These are phyloP conservation scores for Panthera uncia DNA, from an alignment of 2,113 vertebrate genomes.

Conservation along the genomic window DNA sequence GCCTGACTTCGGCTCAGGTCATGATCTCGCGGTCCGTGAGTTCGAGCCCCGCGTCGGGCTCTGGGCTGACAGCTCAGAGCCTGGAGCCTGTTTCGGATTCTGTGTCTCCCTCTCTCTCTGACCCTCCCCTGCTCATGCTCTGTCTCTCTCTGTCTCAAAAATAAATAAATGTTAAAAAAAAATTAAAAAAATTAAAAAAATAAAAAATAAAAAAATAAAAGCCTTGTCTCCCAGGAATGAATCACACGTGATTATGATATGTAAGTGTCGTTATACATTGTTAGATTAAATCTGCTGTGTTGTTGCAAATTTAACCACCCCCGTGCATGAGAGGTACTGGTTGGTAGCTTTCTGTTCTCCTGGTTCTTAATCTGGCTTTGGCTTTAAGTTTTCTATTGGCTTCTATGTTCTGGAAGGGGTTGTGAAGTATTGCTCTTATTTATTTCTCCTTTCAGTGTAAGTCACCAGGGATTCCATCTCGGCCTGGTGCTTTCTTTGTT, in stretches of 20 bases:
- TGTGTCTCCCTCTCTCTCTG: too few relatives aligned
- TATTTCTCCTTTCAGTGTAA: background rate
- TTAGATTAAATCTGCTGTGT: background rate
- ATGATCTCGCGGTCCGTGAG: too few relatives aligned
- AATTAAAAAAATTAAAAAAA: too few relatives aligned
- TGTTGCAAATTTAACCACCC: background rate
- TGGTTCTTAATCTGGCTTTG: background rate
- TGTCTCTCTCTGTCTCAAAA: too few relatives aligned
- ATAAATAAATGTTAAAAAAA: too few relatives aligned
- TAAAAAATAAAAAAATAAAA: background rate
- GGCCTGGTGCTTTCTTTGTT: background rate
- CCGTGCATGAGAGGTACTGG: background rate
- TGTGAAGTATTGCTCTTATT: background rate
- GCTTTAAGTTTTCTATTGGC: background rate
- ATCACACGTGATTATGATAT: background rate
- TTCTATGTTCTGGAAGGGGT: background rate
- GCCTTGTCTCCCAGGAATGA: background rate
- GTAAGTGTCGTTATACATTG: background rate
- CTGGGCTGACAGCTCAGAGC: too few relatives aligned
- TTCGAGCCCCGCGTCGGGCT: too few relatives aligned
- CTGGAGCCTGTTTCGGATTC: too few relatives aligned
- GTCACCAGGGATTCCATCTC: background rate
- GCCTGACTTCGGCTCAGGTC: too few relatives aligned
- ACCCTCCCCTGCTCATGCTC: too few relatives aligned
- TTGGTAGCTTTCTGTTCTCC: background rate